Base-by-base conservation (phyloP, 2,113 vertebrate species). In the Aegithalos caudatus region DNA sequence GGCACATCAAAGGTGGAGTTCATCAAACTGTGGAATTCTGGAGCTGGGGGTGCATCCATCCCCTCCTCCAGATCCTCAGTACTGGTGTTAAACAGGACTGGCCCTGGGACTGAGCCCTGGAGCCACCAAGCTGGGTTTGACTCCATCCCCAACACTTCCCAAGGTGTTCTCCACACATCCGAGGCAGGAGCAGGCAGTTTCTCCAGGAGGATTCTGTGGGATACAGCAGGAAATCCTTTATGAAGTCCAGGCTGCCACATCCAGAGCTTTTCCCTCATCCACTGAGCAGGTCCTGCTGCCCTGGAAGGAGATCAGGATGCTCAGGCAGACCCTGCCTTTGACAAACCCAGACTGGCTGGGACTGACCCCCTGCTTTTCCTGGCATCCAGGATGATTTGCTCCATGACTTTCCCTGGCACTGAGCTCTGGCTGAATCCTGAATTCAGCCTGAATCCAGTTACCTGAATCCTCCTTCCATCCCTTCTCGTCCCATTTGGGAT, bases 161-260 rank as follows among this genome's bases (percentile, higher is more conserved):
- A 13, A 21, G 0, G 1, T 54, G 42, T 40, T 19, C 35, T 44
- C 10, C n/a, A 9, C 58, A 11, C 3, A 2, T 3, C 20, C 50
- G 8, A 31, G 51, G 51, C 42, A n/a, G 17, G 25, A 57, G 16
- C 7, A 6, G 31, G 37, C 29, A 10, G 33, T 6, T 79, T 5
- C 38, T 85, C 51, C 51, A 7, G 51, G 25, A 66, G 29, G 31
- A 31, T 53, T 12, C 14, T 12, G 14, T 28, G 21, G 51, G 38
- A 53, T 65, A 9, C 4, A 11, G 12, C 13, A 2, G 42, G 25
- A 35, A 64, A 53, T 37, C 2, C 58, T 31, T 71, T 14, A 21
- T 12, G 4, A 10, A 29, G 2, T 5, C 44, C 28, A 14, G 16
- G 25, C 0, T 1, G 14, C 23, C 29, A 7, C n/a, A 56, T 1